Base-by-base conservation (phyloP, 2,888 invertebrate species). In the Synanthedon vespiformis region DNA sequence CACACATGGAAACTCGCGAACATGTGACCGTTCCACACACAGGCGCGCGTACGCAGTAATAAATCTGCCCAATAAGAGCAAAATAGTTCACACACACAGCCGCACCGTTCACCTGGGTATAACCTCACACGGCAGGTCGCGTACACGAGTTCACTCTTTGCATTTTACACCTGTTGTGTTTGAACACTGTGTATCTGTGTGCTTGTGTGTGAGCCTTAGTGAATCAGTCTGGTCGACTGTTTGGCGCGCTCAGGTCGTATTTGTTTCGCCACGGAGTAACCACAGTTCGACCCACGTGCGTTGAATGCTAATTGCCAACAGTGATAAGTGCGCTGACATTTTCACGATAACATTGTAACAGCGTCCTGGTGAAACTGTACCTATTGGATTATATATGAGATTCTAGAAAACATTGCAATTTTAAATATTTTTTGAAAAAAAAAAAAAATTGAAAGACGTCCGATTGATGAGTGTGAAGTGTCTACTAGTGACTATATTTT, bases 201-300 rank as follows among this genome's bases (percentile, higher is more conserved):
- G 52, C 48, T 58, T 56, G 65, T 50, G 65, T 59, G 82, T 82
- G 76, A 76, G 65, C 74, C 74, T 71, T 72, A 68, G 64, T 70
- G 74, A 78, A 75, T 85, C 86, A 85, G 86, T 85, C 80, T 77
- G 68, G 70, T 74, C 71, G 79, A 64, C 74, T 75, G 76, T 80
- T 79, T 78, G 78, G 78, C 78, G 80, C 83, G 84, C 72, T 78
- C 64, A 79, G 77, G 85, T 84, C 80, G 85, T 72, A 72, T 72
- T 50, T 62, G 68, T 65, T 58, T 55, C 56, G 56, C 56, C 57
- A 60, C 57, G 59, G 61, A 57, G 57, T 60, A 54, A 56, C 61
- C 53, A 48, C 51, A 62, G 61, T 59, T 58, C 63, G 58, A 59
- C 74, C 76, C 80, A 83, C 82, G 81, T 80, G 80, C 70, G 72